phyloP scores from a whole-genome alignment of 2,888 invertebrate genomes.

The Smittia aterrima region DNA sequence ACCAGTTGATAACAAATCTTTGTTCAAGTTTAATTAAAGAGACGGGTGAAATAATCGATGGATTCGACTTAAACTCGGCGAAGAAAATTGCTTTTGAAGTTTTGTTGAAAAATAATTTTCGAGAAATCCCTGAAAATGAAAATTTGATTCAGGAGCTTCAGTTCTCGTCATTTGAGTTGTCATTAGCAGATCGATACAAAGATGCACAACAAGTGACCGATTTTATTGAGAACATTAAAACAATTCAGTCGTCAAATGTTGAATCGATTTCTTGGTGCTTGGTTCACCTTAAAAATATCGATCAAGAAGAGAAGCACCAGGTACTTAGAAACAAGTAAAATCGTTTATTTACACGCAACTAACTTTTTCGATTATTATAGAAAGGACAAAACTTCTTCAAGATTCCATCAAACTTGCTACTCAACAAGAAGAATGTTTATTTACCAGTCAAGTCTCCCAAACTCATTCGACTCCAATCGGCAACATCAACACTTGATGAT shows the following conservation, averaged over 20 bases:
- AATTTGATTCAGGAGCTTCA: neutral
- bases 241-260: neutral
- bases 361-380: neutral
- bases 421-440: neutral
- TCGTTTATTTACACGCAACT: constrained; percentile 1
- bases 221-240: neutral
- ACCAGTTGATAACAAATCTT: constrained; percentile 7
- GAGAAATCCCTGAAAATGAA: neutral
- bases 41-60: neutral
- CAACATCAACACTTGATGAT: neutral
- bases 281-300: constrained; percentile 10
- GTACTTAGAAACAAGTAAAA: neutral
- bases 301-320: neutral
- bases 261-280: neutral
- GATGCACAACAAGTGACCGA: neutral
- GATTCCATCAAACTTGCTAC: neutral
- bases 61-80: neutral
- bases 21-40: constrained; percentile 21
- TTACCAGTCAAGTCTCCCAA: neutral
- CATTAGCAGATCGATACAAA: neutral
- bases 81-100: constrained; percentile 21
- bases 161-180: constrained; percentile 1
- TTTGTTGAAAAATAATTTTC: constrained; percentile 11
- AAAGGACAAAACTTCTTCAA: constrained; percentile 3
- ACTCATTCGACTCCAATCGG: neutral